A percentile compares a stretch with the other conserved stretches of the same genome.
Conservation (phyloP, 2,888 invertebrate species). For the Epinotia demarniana region DNA sequence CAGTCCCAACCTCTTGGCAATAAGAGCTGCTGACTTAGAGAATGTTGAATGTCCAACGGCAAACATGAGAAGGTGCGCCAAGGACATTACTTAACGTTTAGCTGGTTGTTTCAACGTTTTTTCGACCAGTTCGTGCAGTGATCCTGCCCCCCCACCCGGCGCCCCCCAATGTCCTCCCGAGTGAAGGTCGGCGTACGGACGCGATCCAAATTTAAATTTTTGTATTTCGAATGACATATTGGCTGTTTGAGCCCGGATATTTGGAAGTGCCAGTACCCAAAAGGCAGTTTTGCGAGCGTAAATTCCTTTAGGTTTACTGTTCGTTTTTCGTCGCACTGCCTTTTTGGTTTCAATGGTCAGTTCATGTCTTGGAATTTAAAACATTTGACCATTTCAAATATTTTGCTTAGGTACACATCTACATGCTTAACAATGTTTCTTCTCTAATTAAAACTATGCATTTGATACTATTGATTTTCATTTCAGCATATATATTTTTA, state of each 20-base stretch:
- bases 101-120: constrained; percentile 65
- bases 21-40: constrained; percentile 55
- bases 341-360: constrained; percentile 8
- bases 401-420: neutral
- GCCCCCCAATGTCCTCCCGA: constrained; percentile 58
- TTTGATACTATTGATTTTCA: neutral
- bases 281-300: constrained; percentile 53
- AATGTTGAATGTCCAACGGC: constrained; percentile 59
- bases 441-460: neutral
- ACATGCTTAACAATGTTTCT: neutral
- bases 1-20: constrained; percentile 52
- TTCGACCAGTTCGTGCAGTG: constrained; percentile 64
- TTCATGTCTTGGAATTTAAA: constrained; percentile 5
- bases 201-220: constrained; percentile 64
- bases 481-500: neutral
- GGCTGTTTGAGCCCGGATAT: constrained; percentile 67
- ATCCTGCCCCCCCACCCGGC: constrained; percentile 53
- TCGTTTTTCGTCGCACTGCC: neutral
- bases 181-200: constrained; percentile 71
- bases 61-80: constrained; percentile 73
- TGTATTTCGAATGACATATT: constrained; percentile 64
- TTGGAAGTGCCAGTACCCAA: constrained; percentile 50
- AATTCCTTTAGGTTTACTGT: constrained; percentile 28
- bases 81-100: constrained; percentile 70
- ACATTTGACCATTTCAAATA: neutral